A percentile compares a stretch with the other conserved stretches of the same genome.
These are phyloP conservation scores for Cydia splendana DNA, from an alignment of 1,140 invertebrate genomes.

Conservation along the genomic window DNA sequence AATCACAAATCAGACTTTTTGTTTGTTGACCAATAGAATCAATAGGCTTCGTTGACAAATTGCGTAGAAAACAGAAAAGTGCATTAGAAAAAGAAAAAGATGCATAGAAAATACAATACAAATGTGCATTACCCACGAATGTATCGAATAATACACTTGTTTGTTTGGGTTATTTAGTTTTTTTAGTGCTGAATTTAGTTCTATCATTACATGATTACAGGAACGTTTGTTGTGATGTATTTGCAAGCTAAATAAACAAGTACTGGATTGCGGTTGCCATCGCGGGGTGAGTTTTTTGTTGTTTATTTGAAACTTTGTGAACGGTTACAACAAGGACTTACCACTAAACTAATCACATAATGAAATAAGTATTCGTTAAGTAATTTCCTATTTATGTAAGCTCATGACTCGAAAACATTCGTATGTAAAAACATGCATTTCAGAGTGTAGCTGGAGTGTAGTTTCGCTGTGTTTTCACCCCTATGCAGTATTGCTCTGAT, in stretches of 20 bases:
- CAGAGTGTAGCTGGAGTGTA: not conserved
- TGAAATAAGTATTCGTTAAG: constrained; percentile 18
- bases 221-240: constrained; percentile 17
- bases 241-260: constrained; percentile 8
- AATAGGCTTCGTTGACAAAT: not conserved
- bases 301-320: constrained; percentile 33
- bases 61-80: not conserved
- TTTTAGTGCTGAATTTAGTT: constrained; percentile 8
- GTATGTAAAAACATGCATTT: not conserved
- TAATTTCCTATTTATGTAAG: constrained; percentile 18
- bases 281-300: constrained; percentile 29
- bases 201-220: constrained; percentile 16
- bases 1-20: not conserved
- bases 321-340: constrained; percentile 31
- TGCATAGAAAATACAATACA: constrained; percentile 7
- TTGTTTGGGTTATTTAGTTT: constrained; percentile 25
- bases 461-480: not conserved
- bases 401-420: constrained; percentile 12
- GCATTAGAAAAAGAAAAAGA: constrained; percentile 24
- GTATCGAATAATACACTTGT: constrained; percentile 27
- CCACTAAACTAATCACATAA: constrained; percentile 10
- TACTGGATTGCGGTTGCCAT: constrained; percentile 20
- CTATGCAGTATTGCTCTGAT: not conserved
- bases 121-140: constrained; percentile 24
- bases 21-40: not conserved